phyloP scores from a whole-genome alignment of 2,797 vertebrate genomes.

The Hydrophis major region DNA sequence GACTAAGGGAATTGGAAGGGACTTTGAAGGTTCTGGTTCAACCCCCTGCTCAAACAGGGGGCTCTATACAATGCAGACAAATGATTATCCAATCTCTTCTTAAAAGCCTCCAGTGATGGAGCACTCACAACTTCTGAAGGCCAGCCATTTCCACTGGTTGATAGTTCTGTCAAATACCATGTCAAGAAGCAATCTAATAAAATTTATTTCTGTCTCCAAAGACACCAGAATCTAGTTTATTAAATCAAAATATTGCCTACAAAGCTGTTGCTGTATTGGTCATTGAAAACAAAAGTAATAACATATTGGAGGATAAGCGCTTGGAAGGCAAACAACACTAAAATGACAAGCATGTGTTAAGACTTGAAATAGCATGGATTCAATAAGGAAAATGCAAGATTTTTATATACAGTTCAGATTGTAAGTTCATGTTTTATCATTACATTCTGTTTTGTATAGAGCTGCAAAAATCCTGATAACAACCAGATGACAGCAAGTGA shows the following conservation, averaged over 20 bases:
- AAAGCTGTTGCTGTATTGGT: background rate
- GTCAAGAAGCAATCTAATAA: accelerated
- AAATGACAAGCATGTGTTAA: conserved; percentile 19
- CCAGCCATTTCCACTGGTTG: background rate
- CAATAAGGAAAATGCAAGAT: accelerated
- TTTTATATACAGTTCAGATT: background rate
- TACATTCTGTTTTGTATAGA: background rate
- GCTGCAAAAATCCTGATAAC: background rate
- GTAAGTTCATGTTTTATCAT: background rate
- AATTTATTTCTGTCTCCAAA: background rate
- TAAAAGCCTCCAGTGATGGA: background rate
- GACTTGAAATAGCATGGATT: background rate
- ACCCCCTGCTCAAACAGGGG: background rate
- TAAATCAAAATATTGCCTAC: accelerated
- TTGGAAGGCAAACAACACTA: conserved; percentile 33
- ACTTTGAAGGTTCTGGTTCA: background rate
- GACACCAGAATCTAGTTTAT: background rate
- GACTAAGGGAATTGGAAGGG: background rate
- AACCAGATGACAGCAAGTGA: background rate
- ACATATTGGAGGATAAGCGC: background rate
- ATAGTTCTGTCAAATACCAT: background rate
- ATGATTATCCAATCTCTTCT: background rate
- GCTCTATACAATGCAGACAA: background rate
- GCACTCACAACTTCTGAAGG: background rate
- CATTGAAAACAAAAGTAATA: conserved; percentile 35